Base-by-base conservation (phyloP, 1,140 invertebrate genomes). In the Nixonia krombeini region DNA sequence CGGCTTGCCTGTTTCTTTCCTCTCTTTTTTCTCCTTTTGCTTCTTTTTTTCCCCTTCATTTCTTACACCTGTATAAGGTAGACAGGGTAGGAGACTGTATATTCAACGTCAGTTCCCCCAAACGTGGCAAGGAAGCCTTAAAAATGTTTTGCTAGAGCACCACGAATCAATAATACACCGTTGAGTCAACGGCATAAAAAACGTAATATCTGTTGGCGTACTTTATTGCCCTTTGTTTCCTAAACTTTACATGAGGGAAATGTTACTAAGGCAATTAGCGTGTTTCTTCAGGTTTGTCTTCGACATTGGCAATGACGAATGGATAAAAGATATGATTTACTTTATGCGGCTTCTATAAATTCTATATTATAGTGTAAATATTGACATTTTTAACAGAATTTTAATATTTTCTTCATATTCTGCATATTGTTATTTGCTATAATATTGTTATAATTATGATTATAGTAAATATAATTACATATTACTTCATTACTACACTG, bases 81-180 rank as follows among this genome's bases (percentile, higher is more conserved):
- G 45, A 69, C 65, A 69, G 64, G 72, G 73, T 73, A 80, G 75
- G 75, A 72, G 64, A 81, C 72, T 51, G 68, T 70, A 69, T 79
- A 77, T 75, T 81, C 71, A 72, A 75, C 64, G 58, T 71, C 72
- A 79, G 75, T 70, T 75, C 74, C 73, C 73, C 74, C 71, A 80
- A 79, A 76, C 73, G 75, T 76, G 77, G 52, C 73, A 76, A 62
- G 31, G 82, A 84, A 84, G 79, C 82, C 82, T 57, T 61, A 82
- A 73, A 83, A 84, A 78, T 81, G 81, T 78, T 65, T 80, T 78
- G 73, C 75, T 79, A 78, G 64, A 79, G 75, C 73, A 78, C 73
- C 61, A 59, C 74, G 73, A 83, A 83, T 83, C 81, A 74, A 83
- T 83, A 83, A 72, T 73, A 72, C 37, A 69, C 61, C 58, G 26